phyloP scores from a whole-genome alignment of 92 coral and sea anemone species.

The Porites evermanni region DNA sequence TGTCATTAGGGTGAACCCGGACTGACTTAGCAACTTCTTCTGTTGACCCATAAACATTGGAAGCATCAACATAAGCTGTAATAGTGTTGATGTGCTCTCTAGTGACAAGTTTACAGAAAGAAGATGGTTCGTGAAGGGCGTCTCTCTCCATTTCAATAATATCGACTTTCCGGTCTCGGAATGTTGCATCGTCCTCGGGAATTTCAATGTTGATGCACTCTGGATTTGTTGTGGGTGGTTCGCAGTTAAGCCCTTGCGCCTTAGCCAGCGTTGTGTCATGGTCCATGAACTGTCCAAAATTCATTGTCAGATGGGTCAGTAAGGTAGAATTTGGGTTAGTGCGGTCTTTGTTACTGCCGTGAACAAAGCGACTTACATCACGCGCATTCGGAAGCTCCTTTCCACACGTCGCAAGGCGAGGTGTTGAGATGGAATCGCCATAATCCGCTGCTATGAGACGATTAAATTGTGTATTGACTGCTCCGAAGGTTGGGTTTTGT shows the following conservation, averaged over 20 bases:
- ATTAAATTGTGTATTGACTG: constrained; percentile 44
- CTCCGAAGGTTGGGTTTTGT: constrained; percentile 59
- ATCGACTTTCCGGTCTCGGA: constrained; percentile 4
- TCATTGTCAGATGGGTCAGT: constrained; percentile 71
- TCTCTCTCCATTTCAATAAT: constrained; percentile 49
- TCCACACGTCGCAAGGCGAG: constrained; percentile 36
- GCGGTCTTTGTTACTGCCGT: constrained; percentile 34
- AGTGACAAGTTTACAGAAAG: constrained; percentile 1
- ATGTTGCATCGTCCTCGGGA: constrained; percentile 35
- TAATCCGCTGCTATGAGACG: constrained; percentile 63
- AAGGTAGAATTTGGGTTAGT: constrained; percentile 8
- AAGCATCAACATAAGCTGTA: constrained; percentile 74
- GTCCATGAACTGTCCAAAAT: constrained; percentile 79
- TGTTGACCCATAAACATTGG: constrained; percentile 74
- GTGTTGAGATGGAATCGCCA: constrained; percentile 58
- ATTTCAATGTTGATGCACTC: constrained; percentile 65
- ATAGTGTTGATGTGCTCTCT: constrained; percentile 56
- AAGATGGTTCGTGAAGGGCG: constrained; percentile 25
- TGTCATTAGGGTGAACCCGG: background rate
- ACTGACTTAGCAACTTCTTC: constrained; percentile 12
- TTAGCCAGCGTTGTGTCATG: constrained; percentile 70
- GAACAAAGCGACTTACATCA: constrained; percentile 28
- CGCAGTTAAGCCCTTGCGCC: constrained; percentile 31
- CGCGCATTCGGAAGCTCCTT: constrained; percentile 55
- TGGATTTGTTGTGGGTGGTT: background rate